A percentile compares a stretch with the other conserved stretches of the same genome.
phyloP scores from a whole-genome alignment of 2,113 vertebrate species.

The Engystomops pustulosus region DNA sequence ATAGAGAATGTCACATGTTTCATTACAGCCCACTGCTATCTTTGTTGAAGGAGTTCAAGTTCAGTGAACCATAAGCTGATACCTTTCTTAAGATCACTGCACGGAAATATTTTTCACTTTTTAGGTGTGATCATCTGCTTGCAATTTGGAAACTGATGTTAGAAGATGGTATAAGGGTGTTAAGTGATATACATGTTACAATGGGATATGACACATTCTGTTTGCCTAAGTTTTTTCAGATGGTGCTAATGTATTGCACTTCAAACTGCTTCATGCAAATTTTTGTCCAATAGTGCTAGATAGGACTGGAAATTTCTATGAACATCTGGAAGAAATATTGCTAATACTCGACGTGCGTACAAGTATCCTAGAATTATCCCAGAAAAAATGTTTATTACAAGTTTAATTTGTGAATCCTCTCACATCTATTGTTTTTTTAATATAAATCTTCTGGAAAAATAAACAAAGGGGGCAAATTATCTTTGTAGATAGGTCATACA shows the following conservation, averaged over 20 bases:
- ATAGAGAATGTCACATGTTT: conserved; percentile 46
- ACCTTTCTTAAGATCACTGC: conserved; percentile 38
- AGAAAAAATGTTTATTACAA: neutral
- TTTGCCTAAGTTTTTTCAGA: conserved; percentile 17
- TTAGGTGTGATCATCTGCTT: conserved; percentile 55
- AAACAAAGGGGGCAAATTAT: no score
- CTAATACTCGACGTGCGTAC: neutral
- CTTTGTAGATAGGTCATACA: no score
- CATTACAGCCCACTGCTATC: conserved; percentile 45
- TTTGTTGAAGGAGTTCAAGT: conserved; percentile 34
- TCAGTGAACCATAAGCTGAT: conserved; percentile 46
- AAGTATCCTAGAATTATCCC: neutral
- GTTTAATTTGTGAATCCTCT: neutral
- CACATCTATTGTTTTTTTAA: neutral
- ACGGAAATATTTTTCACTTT: conserved; percentile 39
- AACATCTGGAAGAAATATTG: conserved; percentile 8
- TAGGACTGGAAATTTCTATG: neutral
- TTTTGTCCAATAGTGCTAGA: conserved; percentile 2
- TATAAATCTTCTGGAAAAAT: no score
- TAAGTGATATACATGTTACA: conserved; percentile 39
- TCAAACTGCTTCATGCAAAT: neutral
- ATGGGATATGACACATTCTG: conserved; percentile 37
- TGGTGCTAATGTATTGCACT: conserved; percentile 21
- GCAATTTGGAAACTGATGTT: conserved; percentile 37
- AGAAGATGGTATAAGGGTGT: conserved; percentile 36